Evolutionary conservation across 2,797 vertebrate species (phyloP).

Genomic region (Melanogrammus aeglefinus): DNA sequence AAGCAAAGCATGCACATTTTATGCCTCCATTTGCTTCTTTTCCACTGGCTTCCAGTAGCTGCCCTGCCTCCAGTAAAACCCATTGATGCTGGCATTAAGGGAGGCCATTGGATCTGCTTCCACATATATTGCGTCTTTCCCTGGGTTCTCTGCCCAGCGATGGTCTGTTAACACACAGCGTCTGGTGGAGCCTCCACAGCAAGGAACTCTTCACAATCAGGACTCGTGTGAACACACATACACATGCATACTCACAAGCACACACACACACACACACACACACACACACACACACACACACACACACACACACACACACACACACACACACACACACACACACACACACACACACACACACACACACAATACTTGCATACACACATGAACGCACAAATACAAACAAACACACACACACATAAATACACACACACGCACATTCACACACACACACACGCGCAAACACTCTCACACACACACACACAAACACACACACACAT

Average conservation of each 20-base stretch:
- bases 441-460: not conserved
- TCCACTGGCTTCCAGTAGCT: not conserved
- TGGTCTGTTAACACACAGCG: not conserved
- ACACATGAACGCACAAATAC: not conserved
- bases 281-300: not conserved
- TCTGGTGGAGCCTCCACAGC: not conserved
- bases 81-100: not conserved
- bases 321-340: not conserved
- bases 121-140: not conserved
- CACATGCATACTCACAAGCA: not conserved
- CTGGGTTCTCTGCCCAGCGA: not conserved
- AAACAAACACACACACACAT: not conserved
- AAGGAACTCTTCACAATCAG: not conserved
- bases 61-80: not conserved
- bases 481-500: not conserved
- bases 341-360: not conserved
- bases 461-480: not conserved
- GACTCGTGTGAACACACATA: not conserved
- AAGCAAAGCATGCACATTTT: not conserved
- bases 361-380: not conserved
- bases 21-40: not conserved
- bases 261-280: not conserved
- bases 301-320: not conserved
- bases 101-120: not conserved
- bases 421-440: not conserved